These are phyloP conservation scores for Agonum fuliginosum DNA, from an alignment of 2,888 invertebrate species.

Conservation along the genomic window DNA sequence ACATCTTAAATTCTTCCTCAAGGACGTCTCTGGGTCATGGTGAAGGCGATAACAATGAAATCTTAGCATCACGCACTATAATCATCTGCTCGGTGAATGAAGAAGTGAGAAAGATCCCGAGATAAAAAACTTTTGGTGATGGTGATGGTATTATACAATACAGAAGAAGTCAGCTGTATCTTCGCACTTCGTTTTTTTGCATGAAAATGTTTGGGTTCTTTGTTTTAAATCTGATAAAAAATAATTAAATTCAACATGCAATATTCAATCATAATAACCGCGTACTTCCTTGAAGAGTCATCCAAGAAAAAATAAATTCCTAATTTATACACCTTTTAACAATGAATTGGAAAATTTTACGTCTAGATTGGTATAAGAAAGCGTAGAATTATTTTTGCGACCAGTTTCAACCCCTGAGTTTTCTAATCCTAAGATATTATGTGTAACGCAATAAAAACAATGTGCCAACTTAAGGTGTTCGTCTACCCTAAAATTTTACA, in stretches of 20 bases:
- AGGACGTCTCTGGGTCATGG: constrained; percentile 39
- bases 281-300: too few species aligned
- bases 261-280: too few species aligned
- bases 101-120: constrained; percentile 4
- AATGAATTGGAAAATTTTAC: too few species aligned
- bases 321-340: too few species aligned
- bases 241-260: constrained; percentile 22
- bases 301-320: too few species aligned
- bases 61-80: constrained; percentile 1
- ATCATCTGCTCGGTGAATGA: not conserved
- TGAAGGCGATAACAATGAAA: constrained; percentile 37
- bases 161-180: not conserved
- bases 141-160: not conserved
- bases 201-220: not conserved
- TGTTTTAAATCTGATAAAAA: not conserved
- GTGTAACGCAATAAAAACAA: too few species aligned
- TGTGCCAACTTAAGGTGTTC: too few species aligned
- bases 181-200: not conserved
- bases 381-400: too few species aligned
- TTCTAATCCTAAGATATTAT: too few species aligned
- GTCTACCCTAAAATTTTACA: too few species aligned
- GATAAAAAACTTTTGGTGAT: constrained; percentile 9
- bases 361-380: too few species aligned
- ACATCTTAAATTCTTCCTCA: constrained; percentile 21
- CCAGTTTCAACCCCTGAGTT: too few species aligned